Evolutionary conservation across 2,113 vertebrate genomes (phyloP), one percentile per base, ranked within the genome.

Genomic region (Corynorhinus townsendii): DNA sequence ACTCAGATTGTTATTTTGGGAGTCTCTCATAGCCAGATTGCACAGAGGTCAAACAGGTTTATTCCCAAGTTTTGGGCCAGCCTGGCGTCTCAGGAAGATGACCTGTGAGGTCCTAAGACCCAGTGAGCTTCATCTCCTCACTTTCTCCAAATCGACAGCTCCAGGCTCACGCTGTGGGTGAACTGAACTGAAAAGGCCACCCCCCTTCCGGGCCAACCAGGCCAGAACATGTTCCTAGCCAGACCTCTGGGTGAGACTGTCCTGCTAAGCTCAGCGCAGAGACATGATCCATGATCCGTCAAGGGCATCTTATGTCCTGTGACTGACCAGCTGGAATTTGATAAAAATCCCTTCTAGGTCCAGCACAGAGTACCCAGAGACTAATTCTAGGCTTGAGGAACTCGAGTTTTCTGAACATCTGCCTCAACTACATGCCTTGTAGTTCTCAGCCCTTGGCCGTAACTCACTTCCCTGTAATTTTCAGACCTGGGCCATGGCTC

Each of bases 1-100:
- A 97, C n/a, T 75, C 80, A 52, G 82, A 62, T 82, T 88, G 91
- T 96, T 97, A 97, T 96, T 97, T 91, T 95, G 96, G 96, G 96
- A 96, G 35, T 96, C 94, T 82, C 83, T 91, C 56, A 20, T 56
- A 95, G 96, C 73, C 95, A 89, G 90, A 75, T 79, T 73, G 72
- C 94, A 68, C 73, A n/a, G 69, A 96, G 94, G 96, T 92, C 89
- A 83, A 52, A 84, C 80, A 93, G 77, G 72, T 64, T 90, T 92
- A 90, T 33, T 85, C 35, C 72, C 0, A 3, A 49, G 40, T 71
- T 35, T 62, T 59, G 75, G 84, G 94, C 79, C 90, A 89, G 93
- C 24, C 75, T 77, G 69, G 1, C 16, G 68, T 87, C 91, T 90
- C 92, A 66, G 88, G 92, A 96, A 90, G 84, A 76, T 11, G 71